These are phyloP conservation scores for Dasyornis broadbenti DNA, from an alignment of 2,113 vertebrate species.

Conservation along the genomic window DNA sequence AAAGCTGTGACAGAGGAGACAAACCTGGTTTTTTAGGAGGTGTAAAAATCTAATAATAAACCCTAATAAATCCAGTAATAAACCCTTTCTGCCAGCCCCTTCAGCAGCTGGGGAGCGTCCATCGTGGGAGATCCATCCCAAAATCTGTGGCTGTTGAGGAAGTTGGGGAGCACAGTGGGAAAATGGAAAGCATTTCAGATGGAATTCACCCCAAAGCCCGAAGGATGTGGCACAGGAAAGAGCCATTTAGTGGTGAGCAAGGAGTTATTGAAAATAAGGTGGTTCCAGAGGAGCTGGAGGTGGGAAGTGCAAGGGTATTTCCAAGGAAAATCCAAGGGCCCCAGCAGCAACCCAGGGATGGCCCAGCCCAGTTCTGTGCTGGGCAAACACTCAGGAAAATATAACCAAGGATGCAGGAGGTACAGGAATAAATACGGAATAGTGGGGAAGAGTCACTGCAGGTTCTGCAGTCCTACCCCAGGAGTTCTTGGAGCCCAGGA, in stretches of 20 bases:
- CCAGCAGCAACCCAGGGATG: neutral
- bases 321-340: too few relatives aligned
- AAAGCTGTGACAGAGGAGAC: neutral
- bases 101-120: neutral
- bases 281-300: neutral
- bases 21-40: neutral
- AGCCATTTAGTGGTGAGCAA: neutral
- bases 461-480: neutral
- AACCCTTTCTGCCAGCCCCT: neutral
- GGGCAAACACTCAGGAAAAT: neutral
- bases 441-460: neutral
- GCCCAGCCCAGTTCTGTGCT: neutral
- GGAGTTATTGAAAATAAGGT: neutral
- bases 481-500: rapidly evolving
- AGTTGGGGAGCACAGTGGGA: neutral
- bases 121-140: neutral
- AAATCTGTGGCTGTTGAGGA: neutral
- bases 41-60: neutral
- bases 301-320: neutral
- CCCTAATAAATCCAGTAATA: neutral
- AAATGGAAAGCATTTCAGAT: neutral
- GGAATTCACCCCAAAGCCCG: neutral
- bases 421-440: neutral
- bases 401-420: neutral
- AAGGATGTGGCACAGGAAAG: neutral